Evolutionary conservation across 2,888 invertebrate species (phyloP).

Genomic region (Plutella xylostella): DNA sequence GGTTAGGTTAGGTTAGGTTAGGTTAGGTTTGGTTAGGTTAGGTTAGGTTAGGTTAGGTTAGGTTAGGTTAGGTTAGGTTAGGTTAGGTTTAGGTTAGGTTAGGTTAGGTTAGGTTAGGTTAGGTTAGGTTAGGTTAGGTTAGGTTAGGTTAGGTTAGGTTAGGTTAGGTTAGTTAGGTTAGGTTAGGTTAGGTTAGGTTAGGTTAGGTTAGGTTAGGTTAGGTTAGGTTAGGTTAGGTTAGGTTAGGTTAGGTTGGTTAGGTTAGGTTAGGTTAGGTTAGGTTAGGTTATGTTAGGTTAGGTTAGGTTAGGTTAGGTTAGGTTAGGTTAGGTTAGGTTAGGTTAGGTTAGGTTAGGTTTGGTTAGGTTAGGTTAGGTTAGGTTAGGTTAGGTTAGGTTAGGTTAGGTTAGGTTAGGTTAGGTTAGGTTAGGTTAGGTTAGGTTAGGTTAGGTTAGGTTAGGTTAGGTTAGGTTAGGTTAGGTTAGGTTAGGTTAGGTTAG

Average conservation of each 20-base stretch:
- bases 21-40: conserved; percentile 10
- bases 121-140: conserved; percentile 9
- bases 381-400: too few species aligned
- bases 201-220: conserved; percentile 11
- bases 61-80: conserved; percentile 10
- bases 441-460: too few species aligned
- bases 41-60: conserved; percentile 10
- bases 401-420: too few species aligned
- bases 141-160: conserved; percentile 11
- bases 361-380: too few species aligned
- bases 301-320: too few species aligned
- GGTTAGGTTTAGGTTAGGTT: conserved; percentile 9
- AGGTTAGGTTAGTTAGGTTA: conserved; percentile 7
- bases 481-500: too few species aligned
- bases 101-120: conserved; percentile 9
- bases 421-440: too few species aligned
- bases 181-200: conserved; percentile 11
- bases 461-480: too few species aligned
- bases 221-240: conserved; percentile 10
- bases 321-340: too few species aligned
- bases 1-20: conserved; percentile 12
- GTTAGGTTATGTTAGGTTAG: too few species aligned
- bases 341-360: too few species aligned
- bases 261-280: too few species aligned
- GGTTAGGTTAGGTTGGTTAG: conserved; percentile 14